Conservation (phyloP, 2,113 vertebrate species). For the Mirounga angustirostris region DNA sequence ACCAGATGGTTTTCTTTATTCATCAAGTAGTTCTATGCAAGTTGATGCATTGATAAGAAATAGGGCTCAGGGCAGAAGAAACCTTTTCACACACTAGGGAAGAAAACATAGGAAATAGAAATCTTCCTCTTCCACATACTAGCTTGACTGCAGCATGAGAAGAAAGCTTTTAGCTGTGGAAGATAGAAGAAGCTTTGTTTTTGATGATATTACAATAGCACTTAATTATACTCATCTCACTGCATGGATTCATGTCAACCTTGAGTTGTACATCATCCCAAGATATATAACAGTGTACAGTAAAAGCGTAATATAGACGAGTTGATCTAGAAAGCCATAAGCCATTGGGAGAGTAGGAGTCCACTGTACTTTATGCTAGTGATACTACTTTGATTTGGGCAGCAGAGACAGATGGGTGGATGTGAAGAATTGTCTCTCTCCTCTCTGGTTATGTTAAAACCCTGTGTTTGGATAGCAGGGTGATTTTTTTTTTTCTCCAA, state of each 20-base stretch:
- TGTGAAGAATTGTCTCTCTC: not conserved
- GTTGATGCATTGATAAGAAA: conserved; percentile 68
- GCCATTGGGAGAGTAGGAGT: not conserved
- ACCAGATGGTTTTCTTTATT: conserved; percentile 81
- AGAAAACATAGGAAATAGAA: conserved; percentile 42
- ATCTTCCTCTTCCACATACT: not conserved
- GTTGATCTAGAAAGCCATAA: not conserved
- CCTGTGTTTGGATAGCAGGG: not conserved
- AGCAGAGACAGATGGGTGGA: not conserved
- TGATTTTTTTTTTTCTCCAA: not conserved
- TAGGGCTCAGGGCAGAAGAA: conserved; percentile 42
- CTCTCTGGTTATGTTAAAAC: not conserved
- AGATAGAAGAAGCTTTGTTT: conserved; percentile 18
- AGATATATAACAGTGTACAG: not conserved
- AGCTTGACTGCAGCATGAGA: not conserved
- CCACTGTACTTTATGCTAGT: not conserved
- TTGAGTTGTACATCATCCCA: not conserved
- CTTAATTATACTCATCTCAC: conserved; percentile 13
- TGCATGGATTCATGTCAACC: not conserved
- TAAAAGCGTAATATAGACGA: not conserved
- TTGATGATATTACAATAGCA: not conserved
- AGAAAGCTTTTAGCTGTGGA: conserved; percentile 2
- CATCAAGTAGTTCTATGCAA: conserved; percentile 68
- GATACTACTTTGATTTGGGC: conserved; percentile 27
- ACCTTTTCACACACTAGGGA: conserved; percentile 1